Evolutionary conservation across 2,797 vertebrate species (phyloP), one percentile per base, ranked within the genome.

Genomic region (Paratrypauchen microcephalus): DNA sequence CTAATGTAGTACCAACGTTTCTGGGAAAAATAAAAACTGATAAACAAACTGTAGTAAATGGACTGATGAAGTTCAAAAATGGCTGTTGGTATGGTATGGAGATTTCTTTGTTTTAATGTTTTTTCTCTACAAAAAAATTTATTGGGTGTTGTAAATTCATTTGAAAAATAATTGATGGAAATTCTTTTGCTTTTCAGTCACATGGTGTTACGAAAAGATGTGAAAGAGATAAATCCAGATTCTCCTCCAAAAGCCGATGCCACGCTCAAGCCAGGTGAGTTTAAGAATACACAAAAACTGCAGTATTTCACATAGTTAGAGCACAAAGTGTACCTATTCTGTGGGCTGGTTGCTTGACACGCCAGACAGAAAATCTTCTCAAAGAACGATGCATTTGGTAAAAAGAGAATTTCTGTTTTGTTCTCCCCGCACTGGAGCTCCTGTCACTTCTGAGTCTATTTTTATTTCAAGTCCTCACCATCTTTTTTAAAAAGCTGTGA

Each of bases 201-300:
- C 83, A 91, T 78, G 4, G 93, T 94, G 78, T 75, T 93, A 71
- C 87, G 92, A 71, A 95, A 94, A 77, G 94, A 94, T 6, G 68
- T 94, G 39, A 86, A 86, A 0, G 93, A 92, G 75, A 85, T 95
- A 57, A 85, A 90, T 80, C 57, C 73, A 9, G 87, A 92, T 6
- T 87, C 83, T 69, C 83, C 89, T 52, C 92, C 92, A 0, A 95
- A 93, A 82, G 81, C 91, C 0, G 94, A 95, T 2, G 77, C 91
- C 1, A 86, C 72, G 3, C 88, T 95, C 81, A 94, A 92, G 88
- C 85, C 91, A 86, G 93, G 93, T 94, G 72, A 89, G 87, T 81
- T 26, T 36, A 47, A 19, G 47, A 23, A 12, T 57, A 26, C 18
- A 16, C 6, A 52, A 18, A 61, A 61, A 23, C 9, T 1, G 16